Base-by-base conservation (phyloP, 92 coral and sea anemone genomes). In the Phenganax marumi region DNA sequence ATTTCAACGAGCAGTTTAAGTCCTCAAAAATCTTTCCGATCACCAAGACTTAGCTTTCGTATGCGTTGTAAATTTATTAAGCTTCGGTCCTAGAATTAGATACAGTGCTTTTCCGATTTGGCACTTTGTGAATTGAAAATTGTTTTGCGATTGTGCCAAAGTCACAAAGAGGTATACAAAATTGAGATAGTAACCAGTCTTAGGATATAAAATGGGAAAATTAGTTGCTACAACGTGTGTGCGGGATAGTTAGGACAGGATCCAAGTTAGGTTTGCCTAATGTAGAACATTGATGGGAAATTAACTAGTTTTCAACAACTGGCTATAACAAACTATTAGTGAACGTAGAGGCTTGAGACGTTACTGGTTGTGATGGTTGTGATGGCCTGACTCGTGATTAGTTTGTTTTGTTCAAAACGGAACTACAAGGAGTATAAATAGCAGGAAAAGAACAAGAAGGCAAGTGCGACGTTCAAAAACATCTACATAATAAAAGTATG, bases 81-180 rank as follows among this genome's bases (percentile, higher is more conserved):
- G 43, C 43, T 66, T 66, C n/a, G 43, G 43, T 66, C 50, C 12
- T 14, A 66, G 49, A 33, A 19, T 11, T 49, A 66, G 72, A 66
- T 49, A 66, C 14, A 39, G 8, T 19, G 72, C 49, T 66, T 66
- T 66, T 66, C 72, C 72, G 72, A 66, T 66, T 66, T 66, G 72
- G 72, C 72, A 66, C n/a, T 66, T 66, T 25, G 17, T 66, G 72
- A 66, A 66, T 66, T 10, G 72, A 66, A 66, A 18, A 66, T 25
- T 66, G 48, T 25, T 66, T 66, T 66, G 72, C 72, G n/a, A 66
- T 66, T 66, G 72, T 66, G 72, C 72, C 72, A 66, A 66, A 66
- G 72, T 25, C 23, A 25, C 14, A 13, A 19, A n/a, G 72, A 66
- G 49, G 18, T 66, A 33, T 25, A 66, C 24, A 66, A 25, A 33